Conservation (phyloP, 2,113 vertebrate species). For the Speoplatyrhinus poulsoni region DNA sequence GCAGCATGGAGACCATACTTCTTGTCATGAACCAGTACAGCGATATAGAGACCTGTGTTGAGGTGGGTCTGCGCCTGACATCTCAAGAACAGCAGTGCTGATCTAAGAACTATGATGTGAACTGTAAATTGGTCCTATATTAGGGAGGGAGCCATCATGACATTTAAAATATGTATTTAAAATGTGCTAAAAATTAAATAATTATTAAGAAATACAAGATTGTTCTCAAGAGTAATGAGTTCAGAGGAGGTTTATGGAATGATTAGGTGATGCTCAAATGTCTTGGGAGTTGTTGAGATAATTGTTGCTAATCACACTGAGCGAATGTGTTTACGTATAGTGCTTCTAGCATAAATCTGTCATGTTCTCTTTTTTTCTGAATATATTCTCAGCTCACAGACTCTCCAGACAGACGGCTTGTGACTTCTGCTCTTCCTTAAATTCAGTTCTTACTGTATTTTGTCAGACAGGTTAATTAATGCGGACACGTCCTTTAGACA, state of each 20-base stretch:
- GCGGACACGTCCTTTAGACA: constrained; percentile 43
- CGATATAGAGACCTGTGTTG: constrained; percentile 97
- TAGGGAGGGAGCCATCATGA: not conserved
- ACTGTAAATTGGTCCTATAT: not conserved
- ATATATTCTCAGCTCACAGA: too few relatives aligned
- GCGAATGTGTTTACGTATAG: too few relatives aligned
- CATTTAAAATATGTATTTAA: too few relatives aligned
- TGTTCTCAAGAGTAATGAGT: too few relatives aligned
- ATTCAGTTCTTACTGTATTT: not conserved
- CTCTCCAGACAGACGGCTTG: not conserved
- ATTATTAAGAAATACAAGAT: too few relatives aligned
- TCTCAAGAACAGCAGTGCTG: not conserved
- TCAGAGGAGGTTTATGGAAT: too few relatives aligned
- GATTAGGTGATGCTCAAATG: too few relatives aligned
- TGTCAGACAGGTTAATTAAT: constrained; percentile 46
- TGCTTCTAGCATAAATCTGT: too few relatives aligned
- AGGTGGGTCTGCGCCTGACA: constrained; percentile 78
- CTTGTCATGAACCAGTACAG: constrained; percentile 98
- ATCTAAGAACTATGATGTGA: not conserved
- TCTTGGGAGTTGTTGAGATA: too few relatives aligned
- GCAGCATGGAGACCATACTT: constrained; percentile 97
- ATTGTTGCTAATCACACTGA: too few relatives aligned
- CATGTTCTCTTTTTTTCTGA: too few relatives aligned
- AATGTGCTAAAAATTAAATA: too few relatives aligned
- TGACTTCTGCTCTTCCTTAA: not conserved